Base-by-base conservation (phyloP, 2,888 invertebrate species). In the Odontomyia ornata region DNA sequence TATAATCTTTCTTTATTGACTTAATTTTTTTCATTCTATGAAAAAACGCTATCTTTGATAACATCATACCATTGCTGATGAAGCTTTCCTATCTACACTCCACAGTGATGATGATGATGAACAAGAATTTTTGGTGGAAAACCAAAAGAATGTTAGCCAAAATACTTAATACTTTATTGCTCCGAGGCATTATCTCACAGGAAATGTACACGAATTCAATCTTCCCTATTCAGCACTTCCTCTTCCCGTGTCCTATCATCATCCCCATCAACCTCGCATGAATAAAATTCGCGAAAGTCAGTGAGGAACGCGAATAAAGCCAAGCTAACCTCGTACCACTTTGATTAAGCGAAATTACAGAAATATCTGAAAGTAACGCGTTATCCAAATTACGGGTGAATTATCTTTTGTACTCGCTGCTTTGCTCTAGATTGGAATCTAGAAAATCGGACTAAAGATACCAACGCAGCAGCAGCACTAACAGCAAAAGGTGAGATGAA, bases 361-460 rank as follows among this genome's bases (percentile, higher is more conserved):
- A 25, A 60, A 60, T 60, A 60, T 60, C 57, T 60, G 57, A 60
- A 60, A 60, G 57, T 60, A 60, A 60, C 57, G 57, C 57, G 57
- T 60, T 60, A 60, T 60, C 57, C 57, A 25, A 60, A 60, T 60
- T 60, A 60, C 57, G 57, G 57, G 57, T 60, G 57, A 25, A 60
- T 60, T 60, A 60, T 60, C 57, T 60, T n/a, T n/a, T n/a, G n/a
- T n/a, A n/a, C n/a, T n/a, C n/a, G n/a, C n/a, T 60, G 23, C 25
- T 36, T 9, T 36, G 36, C 36, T 36, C 36, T 9, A 36, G 36
- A 36, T 36, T 5, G 36, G 52, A 52, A 52, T 18, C 52, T 52
- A 4, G 52, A 52, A 52, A 52, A 52, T 52, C 52, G 15, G 52
- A 52, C 52, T 7, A 52, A 52, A 52, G 3, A 52, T 52, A 52